Conservation (phyloP, 2,113 vertebrate species). For the Sigmodon hispidus region DNA sequence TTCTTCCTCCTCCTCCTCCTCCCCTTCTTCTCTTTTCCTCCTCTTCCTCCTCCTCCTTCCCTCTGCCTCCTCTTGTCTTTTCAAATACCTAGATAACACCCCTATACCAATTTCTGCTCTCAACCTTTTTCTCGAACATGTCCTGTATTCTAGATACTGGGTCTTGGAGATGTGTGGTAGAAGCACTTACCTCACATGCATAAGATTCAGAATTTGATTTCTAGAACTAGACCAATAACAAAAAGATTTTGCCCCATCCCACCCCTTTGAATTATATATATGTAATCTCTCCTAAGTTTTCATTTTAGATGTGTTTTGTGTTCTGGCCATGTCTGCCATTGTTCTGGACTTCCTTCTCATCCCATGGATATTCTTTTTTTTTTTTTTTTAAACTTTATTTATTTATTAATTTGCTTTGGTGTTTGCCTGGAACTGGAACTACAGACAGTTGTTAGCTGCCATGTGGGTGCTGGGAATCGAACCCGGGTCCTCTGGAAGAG, state of each 20-base stretch:
- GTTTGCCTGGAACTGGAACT: no score
- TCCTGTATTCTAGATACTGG: not conserved
- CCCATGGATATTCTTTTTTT: not conserved
- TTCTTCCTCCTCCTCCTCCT: not conserved
- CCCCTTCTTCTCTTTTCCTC: no score
- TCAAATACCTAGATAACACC: not conserved
- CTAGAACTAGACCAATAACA: not conserved
- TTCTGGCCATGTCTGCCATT: not conserved
- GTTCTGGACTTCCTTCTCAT: not conserved
- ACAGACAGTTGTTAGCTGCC: no score
- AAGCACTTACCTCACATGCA: not conserved
- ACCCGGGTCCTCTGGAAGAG: no score
- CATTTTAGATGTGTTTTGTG: not conserved
- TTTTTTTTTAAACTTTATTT: no score
- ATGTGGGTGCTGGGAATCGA: no score
- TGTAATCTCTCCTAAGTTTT: not conserved
- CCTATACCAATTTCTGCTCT: not conserved
- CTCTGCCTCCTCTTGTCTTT: not conserved
- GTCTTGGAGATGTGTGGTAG: not conserved
- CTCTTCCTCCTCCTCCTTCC: not conserved
- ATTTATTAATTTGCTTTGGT: no score
- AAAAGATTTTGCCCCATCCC: not conserved
- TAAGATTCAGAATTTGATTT: not conserved
- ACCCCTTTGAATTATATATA: not conserved
- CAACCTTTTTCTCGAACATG: not conserved